phyloP scores from a whole-genome alignment of 2,888 invertebrate species.

The Drosophila meridiana region DNA sequence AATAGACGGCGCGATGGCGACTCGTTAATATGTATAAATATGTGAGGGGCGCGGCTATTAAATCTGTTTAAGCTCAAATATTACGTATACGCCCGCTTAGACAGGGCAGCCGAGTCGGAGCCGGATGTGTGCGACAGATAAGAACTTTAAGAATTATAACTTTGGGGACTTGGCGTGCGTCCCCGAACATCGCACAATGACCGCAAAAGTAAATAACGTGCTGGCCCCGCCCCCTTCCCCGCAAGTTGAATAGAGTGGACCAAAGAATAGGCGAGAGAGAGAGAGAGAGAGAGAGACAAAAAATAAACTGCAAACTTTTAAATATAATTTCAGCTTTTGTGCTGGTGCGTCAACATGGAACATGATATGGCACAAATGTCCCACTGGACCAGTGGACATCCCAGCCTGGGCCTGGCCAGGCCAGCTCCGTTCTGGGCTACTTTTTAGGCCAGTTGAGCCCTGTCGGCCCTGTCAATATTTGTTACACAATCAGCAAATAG shows the following conservation, averaged over 20 bases:
- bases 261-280: slow-evolving; percentile 8
- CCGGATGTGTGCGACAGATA: slow-evolving; percentile 53
- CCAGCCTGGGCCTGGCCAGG: slow-evolving; percentile 3
- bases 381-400: slow-evolving; percentile 51
- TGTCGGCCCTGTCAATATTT: slow-evolving; percentile 71
- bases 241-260: slow-evolving; percentile 17
- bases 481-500: slow-evolving; percentile 76
- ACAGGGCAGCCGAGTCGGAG: slow-evolving; percentile 15
- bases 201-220: slow-evolving; percentile 77
- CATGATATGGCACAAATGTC: slow-evolving; percentile 72
- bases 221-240: slow-evolving; percentile 31
- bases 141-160: slow-evolving; percentile 79
- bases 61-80: slow-evolving; percentile 53
- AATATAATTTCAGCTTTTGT: slow-evolving; percentile 80
- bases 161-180: slow-evolving; percentile 69
- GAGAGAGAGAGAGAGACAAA: slow-evolving; percentile 8
- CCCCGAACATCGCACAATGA: slow-evolving; percentile 66
- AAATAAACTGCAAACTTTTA: slow-evolving; percentile 61
- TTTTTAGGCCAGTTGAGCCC: slow-evolving; percentile 36
- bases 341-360: slow-evolving; percentile 78
- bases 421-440: neutral
- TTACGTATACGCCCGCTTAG: slow-evolving; percentile 72
- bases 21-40: slow-evolving; percentile 70
- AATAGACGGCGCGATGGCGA: slow-evolving; percentile 59
- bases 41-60: slow-evolving; percentile 24